Conservation (phyloP, 2,797 vertebrate species). For the Rallus crepitans region DNA sequence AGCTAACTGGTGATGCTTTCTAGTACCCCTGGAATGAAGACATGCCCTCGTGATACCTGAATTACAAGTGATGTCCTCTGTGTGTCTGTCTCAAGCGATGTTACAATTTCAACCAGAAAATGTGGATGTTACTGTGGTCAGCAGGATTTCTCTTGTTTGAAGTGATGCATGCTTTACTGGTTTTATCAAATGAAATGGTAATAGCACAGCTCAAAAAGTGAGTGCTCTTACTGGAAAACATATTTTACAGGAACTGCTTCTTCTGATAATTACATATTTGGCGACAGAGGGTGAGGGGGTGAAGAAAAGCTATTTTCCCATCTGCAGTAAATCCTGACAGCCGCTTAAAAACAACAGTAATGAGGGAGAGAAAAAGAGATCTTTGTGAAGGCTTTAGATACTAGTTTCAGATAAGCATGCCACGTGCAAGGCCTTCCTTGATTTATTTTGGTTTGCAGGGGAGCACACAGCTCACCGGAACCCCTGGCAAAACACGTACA, state of each 20-base stretch:
- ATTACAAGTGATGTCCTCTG: neutral
- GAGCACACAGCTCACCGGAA: neutral
- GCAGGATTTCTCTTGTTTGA: neutral
- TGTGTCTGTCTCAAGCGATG: neutral
- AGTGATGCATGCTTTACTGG: neutral
- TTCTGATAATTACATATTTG: conserved; percentile 58
- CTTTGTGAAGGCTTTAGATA: neutral
- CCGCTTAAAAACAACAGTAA: conserved; percentile 29
- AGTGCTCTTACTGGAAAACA: neutral
- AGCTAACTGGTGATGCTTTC: neutral
- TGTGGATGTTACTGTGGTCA: neutral
- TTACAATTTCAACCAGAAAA: neutral
- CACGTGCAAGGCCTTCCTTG: neutral
- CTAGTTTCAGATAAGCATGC: neutral
- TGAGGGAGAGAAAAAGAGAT: neutral
- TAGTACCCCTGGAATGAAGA: neutral
- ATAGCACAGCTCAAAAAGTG: neutral
- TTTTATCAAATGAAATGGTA: neutral
- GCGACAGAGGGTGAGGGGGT: conserved; percentile 69
- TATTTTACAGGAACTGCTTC: conserved; percentile 47
- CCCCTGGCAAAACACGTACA: neutral
- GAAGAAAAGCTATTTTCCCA: conserved; percentile 68
- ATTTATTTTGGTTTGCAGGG: neutral
- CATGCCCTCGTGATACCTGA: neutral
- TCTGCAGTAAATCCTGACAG: conserved; percentile 65